Percentiles rank a stretch among this genome's conserved stretches.
phyloP scores from a whole-genome alignment of 92 coral and sea anemone species.

The Siderastrea radians region DNA sequence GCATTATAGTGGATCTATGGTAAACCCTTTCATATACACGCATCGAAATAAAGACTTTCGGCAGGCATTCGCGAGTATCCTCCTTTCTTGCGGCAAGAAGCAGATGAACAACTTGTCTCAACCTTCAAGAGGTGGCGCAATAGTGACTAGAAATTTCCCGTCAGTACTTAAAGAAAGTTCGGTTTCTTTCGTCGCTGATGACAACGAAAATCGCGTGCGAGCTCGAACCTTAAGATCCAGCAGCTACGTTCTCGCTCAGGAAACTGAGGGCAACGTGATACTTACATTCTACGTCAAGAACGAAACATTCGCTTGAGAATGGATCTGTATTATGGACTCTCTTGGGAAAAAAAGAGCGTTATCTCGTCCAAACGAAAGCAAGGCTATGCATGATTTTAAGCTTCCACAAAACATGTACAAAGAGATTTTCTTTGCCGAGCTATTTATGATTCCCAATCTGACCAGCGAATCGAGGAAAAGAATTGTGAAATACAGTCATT shows the following conservation, averaged over 20 bases:
- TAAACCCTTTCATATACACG: slow-evolving; percentile 93
- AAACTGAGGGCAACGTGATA: neutral
- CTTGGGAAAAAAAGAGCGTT: neutral
- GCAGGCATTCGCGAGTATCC: slow-evolving; percentile 74
- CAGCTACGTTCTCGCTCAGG: slow-evolving; percentile 33
- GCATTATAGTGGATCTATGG: slow-evolving; percentile 95
- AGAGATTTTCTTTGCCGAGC: no score
- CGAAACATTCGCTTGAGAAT: slow-evolving; percentile 26
- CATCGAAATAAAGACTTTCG: slow-evolving; percentile 87
- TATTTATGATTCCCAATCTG: no score
- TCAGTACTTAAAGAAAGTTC: slow-evolving; percentile 7
- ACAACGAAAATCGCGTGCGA: slow-evolving; percentile 9
- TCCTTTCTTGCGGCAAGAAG: slow-evolving; percentile 57
- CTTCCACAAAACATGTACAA: no score
- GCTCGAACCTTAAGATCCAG: slow-evolving; percentile 13
- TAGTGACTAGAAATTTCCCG: slow-evolving; percentile 2
- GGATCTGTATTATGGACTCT: neutral
- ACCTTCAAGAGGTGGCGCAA: neutral
- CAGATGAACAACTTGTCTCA: slow-evolving; percentile 24
- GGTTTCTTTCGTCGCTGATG: neutral
- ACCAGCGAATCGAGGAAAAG: no score
- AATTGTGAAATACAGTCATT: no score
- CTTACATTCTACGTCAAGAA: neutral
- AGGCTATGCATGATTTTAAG: no score
- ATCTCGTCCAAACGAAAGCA: no score